Base-by-base conservation (phyloP, 2,888 invertebrate species). In the Micoletzkya japonica region DNA sequence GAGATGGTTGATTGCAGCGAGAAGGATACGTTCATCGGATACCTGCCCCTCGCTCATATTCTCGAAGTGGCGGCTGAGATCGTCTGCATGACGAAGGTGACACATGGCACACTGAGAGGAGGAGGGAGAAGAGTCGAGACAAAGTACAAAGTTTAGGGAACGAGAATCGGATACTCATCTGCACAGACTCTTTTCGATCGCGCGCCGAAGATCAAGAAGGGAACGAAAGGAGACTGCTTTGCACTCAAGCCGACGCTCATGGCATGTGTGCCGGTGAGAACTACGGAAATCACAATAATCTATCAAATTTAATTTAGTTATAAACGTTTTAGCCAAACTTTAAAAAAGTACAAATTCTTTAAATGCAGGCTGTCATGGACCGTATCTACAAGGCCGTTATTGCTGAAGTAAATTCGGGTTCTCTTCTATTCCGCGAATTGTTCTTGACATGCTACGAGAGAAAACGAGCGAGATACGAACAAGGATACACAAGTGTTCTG, bases 391-490 rank as follows among this genome's bases (percentile, higher is more conserved):
- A 98, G 88, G 94, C 92, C 79, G 94, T 98, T 34, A 76, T 81
- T 54, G 81, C 80, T 70, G 84, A 84, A 56, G 84, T 97, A 67
- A 86, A 86, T 63, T 90, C 91, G 64, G 91, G 93, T 70, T 91
- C 93, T 14, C 88, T 89, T 57, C 89, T 95, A 73, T 91, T 83
- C 80, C 75, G 57, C 2, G 82, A 84, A 1, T 88, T 97, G 76
- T 97, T 98, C 89, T 91, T 92, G 86, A 95, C 95, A 89, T 94
- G 94, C 0, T 95, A 94, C 87, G 90, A 92, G 70, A 96, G 98
- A 89, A 97, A 97, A 89, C 89, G 90, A 77, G 90, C 90, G 74
- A 93, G 95, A 91, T 90, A 90, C 86, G 90, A 90, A 76, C 90
- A 84, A 49, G 89, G 89, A 4, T 88, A 86, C 75, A 84, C 85